Base-by-base conservation (phyloP, 2,113 vertebrate species). In the Pseudorectes ferrugineus region DNA sequence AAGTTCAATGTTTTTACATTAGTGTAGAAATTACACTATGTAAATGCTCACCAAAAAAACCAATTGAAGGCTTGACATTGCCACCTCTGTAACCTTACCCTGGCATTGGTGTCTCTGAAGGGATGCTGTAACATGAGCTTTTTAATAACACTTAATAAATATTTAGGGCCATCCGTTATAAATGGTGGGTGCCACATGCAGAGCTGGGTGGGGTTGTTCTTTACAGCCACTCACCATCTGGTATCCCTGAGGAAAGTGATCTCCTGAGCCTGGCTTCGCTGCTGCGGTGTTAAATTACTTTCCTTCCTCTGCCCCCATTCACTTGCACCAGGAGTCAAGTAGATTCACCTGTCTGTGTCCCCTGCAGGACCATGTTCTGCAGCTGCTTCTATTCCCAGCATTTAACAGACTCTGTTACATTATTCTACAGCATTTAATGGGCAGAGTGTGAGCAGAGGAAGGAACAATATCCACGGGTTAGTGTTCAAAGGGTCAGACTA, bases 181-280 rank as follows among this genome's bases (percentile, higher is more conserved):
- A 94, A 88, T 74, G 85, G 75, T 85, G n/a, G 81, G 88, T 97
- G 97, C 97, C 98, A 98, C 97, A 97, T 97, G 97, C 96, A 97
- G 94, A 74, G 90, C 96, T 79, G 96, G 91, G 93, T 94, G 97
- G 95, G 81, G 95, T 76, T 36, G 85, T 93, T 97, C 97, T 97
- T 97, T 98, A 97, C 93, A 97, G 97, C 97, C 97, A 94, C 94
- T 85, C 91, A 97, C 98, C 98, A 98, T 98, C 98, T 98, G 98
- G 97, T 95, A 88, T 93, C 94, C 97, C 97, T 98, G 98, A 98
- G 97, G 97, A 97, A 96, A 71, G 63, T 87, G 85, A 96, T 88
- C 92, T 94, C 80, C 88, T 72, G 68, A 95, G 80, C 54, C 71
- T 35, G 45, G 46, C 88, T 78, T 59, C 40, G 49, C 65, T 91